Evolutionary conservation across 2,888 invertebrate species (phyloP).

Genomic region (Elmis aenea): DNA sequence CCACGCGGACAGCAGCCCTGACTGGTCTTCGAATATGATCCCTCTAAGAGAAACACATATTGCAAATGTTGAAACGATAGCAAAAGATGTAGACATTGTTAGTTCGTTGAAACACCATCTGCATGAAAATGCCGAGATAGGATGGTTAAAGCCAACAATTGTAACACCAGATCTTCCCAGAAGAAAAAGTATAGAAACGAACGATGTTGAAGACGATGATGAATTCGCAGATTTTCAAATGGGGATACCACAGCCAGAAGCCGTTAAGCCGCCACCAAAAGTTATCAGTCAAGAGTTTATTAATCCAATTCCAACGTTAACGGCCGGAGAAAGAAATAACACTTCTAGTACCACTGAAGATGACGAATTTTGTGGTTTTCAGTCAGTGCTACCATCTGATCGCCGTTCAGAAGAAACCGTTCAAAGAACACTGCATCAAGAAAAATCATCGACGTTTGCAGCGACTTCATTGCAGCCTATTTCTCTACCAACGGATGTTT

Average conservation of each 20-base stretch:
- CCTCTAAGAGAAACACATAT: slow-evolving; percentile 44
- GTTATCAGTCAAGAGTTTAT: too few relatives aligned
- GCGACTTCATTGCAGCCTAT: slow-evolving; percentile 6
- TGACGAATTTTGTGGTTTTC: slow-evolving; percentile 46
- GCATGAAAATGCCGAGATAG: slow-evolving; percentile 22
- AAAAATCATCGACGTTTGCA: slow-evolving; percentile 17
- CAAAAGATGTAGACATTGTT: not conserved
- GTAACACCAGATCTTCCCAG: slow-evolving; percentile 33
- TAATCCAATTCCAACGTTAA: too few relatives aligned
- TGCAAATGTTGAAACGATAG: slow-evolving; percentile 18
- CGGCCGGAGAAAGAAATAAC: too few relatives aligned
- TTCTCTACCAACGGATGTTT: slow-evolving; percentile 1
- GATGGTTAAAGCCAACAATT: slow-evolving; percentile 36
- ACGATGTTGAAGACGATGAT: slow-evolving; percentile 15
- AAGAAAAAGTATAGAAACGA: slow-evolving; percentile 19
- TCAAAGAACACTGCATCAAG: not conserved
- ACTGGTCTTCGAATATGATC: slow-evolving; percentile 23
- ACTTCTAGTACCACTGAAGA: too few relatives aligned
- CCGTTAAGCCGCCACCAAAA: not conserved
- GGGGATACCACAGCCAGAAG: slow-evolving; percentile 7
- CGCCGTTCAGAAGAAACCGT: too few relatives aligned
- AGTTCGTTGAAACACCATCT: too few relatives aligned
- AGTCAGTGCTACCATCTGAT: slow-evolving; percentile 23
- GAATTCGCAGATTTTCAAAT: slow-evolving; percentile 16
- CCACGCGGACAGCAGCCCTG: too few relatives aligned